These are phyloP conservation scores for Theocolax elegans DNA, from an alignment of 1,140 invertebrate genomes.

Conservation along the genomic window DNA sequence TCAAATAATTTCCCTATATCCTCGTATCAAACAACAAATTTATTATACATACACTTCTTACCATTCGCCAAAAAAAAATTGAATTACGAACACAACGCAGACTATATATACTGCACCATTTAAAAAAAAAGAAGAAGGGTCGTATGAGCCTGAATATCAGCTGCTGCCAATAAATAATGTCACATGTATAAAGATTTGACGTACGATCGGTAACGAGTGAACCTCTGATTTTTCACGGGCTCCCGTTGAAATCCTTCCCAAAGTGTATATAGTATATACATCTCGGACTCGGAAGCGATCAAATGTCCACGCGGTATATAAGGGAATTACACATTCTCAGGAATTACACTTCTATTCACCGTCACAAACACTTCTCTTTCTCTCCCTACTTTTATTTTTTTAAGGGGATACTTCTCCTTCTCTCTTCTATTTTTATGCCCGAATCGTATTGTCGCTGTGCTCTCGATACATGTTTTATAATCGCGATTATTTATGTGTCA, in stretches of 20 bases:
- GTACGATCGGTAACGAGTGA: conserved; percentile 17
- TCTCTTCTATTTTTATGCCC: not conserved
- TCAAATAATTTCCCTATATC: no score
- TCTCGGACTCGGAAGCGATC: conserved; percentile 1
- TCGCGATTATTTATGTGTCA: conserved; percentile 1
- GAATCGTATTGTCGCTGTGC: no score
- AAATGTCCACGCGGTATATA: not conserved
- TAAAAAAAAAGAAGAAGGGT: no score
- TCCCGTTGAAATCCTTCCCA: not conserved
- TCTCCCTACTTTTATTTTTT: no score
- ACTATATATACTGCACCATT: no score
- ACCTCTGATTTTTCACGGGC: conserved; percentile 32
- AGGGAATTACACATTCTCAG: not conserved
- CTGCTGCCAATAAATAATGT: conserved; percentile 34
- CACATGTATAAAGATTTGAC: conserved; percentile 21
- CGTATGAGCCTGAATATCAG: conserved; percentile 31
- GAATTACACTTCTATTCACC: conserved; percentile 6
- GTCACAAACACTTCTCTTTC: no score
- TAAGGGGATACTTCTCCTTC: not conserved
- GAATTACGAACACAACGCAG: no score
- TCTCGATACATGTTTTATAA: conserved; percentile 19
- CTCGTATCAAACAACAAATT: no score
- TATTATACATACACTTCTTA: no score
- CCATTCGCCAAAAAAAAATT: no score
- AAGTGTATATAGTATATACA: no score